These are phyloP conservation scores for Microtus oregoni DNA, from an alignment of 2,113 vertebrate species.

Conservation along the genomic window DNA sequence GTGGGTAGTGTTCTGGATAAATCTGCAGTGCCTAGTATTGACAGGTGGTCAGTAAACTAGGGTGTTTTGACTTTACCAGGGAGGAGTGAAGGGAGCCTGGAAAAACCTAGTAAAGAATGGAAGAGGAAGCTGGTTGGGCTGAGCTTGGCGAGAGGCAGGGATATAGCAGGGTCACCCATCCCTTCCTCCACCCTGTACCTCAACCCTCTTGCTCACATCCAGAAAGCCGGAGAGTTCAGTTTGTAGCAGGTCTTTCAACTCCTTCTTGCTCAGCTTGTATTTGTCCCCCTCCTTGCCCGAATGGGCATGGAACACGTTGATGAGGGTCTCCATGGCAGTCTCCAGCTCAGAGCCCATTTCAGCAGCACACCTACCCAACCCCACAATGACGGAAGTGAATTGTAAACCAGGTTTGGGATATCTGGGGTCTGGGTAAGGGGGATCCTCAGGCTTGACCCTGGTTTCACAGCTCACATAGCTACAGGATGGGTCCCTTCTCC, in stretches of 20 bases:
- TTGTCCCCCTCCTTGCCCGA: slow-evolving; percentile 95
- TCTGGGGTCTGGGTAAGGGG: not conserved
- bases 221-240: slow-evolving; percentile 90
- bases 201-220: slow-evolving; percentile 84
- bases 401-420: not conserved
- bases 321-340: slow-evolving; percentile 90
- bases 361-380: slow-evolving; percentile 58
- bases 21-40: not conserved
- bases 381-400: not conserved
- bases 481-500: not conserved
- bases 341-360: slow-evolving; percentile 90
- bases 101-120: not conserved
- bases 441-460: not conserved
- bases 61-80: not conserved
- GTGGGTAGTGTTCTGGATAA: not conserved
- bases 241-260: slow-evolving; percentile 92
- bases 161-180: not conserved
- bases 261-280: slow-evolving; percentile 93
- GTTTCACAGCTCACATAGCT: not conserved
- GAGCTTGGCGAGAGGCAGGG: not conserved
- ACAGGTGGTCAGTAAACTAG: not conserved
- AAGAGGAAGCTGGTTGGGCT: not conserved
- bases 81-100: not conserved
- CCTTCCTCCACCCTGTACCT: not conserved
- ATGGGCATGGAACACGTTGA: slow-evolving; percentile 93